Conservation (phyloP, 2,797 vertebrate species). For the Cuculus canorus region DNA sequence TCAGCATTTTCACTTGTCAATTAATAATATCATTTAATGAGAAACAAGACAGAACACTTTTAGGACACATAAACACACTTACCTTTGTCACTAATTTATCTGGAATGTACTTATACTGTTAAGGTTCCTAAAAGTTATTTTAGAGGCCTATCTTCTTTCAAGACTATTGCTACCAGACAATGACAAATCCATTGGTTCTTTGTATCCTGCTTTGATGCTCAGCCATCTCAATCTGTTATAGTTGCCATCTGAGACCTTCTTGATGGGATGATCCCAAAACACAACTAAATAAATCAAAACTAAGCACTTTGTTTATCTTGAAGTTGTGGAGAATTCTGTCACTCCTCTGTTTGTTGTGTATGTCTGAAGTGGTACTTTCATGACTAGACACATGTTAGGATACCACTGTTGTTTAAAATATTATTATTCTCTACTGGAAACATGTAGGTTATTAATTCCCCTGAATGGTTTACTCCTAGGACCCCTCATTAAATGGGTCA, state of each 20-base stretch:
- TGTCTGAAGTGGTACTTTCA: not conserved
- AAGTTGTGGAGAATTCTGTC: not conserved
- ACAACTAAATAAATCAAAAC: not conserved
- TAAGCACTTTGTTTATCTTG: not conserved
- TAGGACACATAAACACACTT: not conserved
- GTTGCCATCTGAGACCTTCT: not conserved
- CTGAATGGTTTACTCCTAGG: not conserved
- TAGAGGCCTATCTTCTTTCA: not conserved
- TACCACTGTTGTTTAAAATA: not conserved
- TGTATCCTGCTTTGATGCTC: not conserved
- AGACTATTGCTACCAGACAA: not conserved
- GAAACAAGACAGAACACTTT: not conserved
- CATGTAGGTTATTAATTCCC: not conserved
- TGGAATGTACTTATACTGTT: not conserved
- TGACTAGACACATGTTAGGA: not conserved
- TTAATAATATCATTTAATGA: not conserved
- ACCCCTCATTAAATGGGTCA: not conserved
- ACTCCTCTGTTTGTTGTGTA: not conserved
- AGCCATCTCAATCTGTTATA: not conserved
- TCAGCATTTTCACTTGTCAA: not conserved
- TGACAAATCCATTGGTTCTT: slow-evolving; percentile 18
- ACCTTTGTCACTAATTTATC: not conserved
- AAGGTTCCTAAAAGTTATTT: not conserved
- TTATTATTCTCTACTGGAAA: not conserved
- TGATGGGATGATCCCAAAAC: not conserved